A percentile compares a stretch with the other conserved stretches of the same genome.
phyloP scores from a whole-genome alignment of 2,888 invertebrate species.

The Ferdinandea cuprea region DNA sequence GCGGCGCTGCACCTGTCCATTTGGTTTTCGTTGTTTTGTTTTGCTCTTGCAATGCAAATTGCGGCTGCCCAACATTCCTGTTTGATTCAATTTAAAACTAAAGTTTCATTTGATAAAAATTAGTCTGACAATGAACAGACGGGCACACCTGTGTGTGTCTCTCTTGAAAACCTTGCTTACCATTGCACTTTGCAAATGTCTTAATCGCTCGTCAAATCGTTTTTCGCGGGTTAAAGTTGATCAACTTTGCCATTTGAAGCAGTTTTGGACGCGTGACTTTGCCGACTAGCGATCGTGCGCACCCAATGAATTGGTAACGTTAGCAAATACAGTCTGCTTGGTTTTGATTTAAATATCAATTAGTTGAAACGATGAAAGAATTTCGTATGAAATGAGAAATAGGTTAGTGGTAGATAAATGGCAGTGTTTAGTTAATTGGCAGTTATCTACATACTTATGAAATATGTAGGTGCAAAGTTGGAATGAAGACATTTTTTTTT shows the following conservation, averaged over 20 bases:
- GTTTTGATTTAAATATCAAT: slow-evolving; percentile 58
- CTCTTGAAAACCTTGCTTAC: background rate
- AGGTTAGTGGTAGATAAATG: slow-evolving; percentile 9
- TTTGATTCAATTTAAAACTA: slow-evolving; percentile 48
- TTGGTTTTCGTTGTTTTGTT: background rate
- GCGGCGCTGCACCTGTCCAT: slow-evolving; percentile 45
- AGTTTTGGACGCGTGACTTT: slow-evolving; percentile 54
- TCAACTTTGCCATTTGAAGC: slow-evolving; percentile 55
- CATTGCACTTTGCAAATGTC: slow-evolving; percentile 58
- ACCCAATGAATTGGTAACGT: slow-evolving; percentile 32
- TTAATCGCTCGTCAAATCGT: slow-evolving; percentile 54
- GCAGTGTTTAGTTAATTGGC: background rate
- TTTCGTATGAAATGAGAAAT: background rate
- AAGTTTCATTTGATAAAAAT: slow-evolving; percentile 16
- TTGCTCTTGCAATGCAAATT: slow-evolving; percentile 4
- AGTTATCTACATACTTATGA: background rate
- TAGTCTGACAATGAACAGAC: slow-evolving; percentile 1
- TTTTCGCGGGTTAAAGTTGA: slow-evolving; percentile 52
- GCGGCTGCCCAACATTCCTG: background rate
- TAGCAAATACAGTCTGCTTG: background rate
- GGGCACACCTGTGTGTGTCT: slow-evolving; percentile 26
- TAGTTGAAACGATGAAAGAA: slow-evolving; percentile 25
- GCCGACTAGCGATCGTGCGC: slow-evolving; percentile 34
- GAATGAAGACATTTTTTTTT: background rate
- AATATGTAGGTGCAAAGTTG: too few relatives aligned